Evolutionary conservation across 2,113 vertebrate species (phyloP).

Genomic region (Oceanodroma tethys): DNA sequence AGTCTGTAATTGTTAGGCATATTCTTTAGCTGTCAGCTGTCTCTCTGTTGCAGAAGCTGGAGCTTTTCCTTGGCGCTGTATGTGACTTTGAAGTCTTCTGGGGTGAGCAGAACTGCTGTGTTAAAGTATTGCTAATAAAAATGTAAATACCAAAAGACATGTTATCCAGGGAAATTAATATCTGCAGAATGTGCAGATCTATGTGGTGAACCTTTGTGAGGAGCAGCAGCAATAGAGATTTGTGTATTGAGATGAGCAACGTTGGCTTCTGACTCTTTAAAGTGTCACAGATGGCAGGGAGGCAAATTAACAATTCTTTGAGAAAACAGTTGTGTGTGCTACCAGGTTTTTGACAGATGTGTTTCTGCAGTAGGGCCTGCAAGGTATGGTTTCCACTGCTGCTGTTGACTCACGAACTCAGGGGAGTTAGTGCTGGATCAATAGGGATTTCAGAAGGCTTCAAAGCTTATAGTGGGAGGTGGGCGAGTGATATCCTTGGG

Average conservation of each 20-base stretch:
- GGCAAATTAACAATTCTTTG: not conserved
- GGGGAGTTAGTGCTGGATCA: not conserved
- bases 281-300: not conserved
- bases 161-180: not conserved
- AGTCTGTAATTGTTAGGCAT: not conserved
- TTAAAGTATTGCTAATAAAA: not conserved
- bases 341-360: not conserved
- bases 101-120: not conserved
- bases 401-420: slow-evolving; percentile 22
- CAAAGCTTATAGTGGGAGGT: not conserved
- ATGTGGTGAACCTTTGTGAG: not conserved
- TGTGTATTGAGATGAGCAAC: not conserved
- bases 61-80: not conserved
- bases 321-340: not conserved
- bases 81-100: not conserved
- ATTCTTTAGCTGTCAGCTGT: not conserved
- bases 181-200: not conserved
- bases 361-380: not conserved
- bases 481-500: not conserved
- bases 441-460: not conserved
- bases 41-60: not conserved
- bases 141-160: not conserved
- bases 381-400: not conserved
- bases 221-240: not conserved
- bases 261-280: not conserved